Base-by-base conservation (phyloP, 2,113 vertebrate species). In the Vireo altiloquus region DNA sequence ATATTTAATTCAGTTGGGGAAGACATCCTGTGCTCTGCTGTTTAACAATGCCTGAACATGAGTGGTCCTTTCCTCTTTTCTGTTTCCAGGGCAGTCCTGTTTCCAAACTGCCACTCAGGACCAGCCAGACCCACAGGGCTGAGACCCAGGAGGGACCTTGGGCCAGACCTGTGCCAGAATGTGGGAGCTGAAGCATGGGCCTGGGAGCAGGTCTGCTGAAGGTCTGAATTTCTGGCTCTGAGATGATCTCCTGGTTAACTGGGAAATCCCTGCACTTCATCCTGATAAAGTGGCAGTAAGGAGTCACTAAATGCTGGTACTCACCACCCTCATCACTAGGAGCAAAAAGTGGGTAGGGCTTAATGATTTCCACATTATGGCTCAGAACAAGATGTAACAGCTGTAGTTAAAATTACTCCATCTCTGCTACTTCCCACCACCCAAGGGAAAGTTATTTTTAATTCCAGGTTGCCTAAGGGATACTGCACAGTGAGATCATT, bases 341-440 rank as follows among this genome's bases (percentile, higher is more conserved):
- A 92, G n/a, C 63, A 83, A n/a, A 50, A 54, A 82, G 53, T 66
- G 22, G 57, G 49, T 24, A 89, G 72, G 40, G 61, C 60, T 66
- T 89, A 15, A 60, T 50, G 10, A 92, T 90, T 88, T 88, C 82
- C 44, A 47, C 52, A 71, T 66, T 68, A 88, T 60, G 57, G 37
- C 39, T 82, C 61, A 88, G 88, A 96, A 94, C 79, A 93, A 92
- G 79, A 83, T 90, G 47, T 95, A 90, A 90, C 54, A 94, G 93
- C 71, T 84, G 85, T 40, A 80, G 90, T 71, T 93, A 95, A 93
- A 94, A 94, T 92, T 92, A 96, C 64, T 52, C 64, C 90, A 81
- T 66, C 47, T 60, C 82, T 83, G 71, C 88, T 71, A 54, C 90
- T 75, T 96, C 88, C 85, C 56, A 96, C 92, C 57, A 61, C 47